A percentile compares a stretch with the other conserved stretches of the same genome.
Conservation (phyloP, 92 coral and sea anemone genomes). For the Scolanthus callimorphus region DNA sequence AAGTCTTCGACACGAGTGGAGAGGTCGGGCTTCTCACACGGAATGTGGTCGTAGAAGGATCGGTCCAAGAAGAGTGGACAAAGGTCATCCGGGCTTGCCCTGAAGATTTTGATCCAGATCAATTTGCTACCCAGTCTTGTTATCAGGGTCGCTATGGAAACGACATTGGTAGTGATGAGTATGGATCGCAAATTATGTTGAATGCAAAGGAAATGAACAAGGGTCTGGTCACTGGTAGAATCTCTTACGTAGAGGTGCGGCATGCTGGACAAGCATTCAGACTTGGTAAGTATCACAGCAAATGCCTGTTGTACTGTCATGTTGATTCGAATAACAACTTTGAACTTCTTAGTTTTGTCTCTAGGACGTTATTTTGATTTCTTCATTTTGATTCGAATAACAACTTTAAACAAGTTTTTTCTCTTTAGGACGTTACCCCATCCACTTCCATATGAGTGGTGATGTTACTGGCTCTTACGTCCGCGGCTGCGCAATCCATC, state of each 20-base stretch:
- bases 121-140: conserved; percentile 85
- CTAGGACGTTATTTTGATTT: no score
- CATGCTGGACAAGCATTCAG: conserved; percentile 88
- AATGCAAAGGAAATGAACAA: conserved; percentile 63
- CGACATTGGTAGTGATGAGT: conserved; percentile 64
- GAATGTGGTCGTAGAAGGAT: conserved; percentile 89
- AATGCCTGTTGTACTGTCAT: no score
- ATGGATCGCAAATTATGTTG: conserved; percentile 89
- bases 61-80: conserved; percentile 72
- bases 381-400: no score
- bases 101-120: conserved; percentile 76
- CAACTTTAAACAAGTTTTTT: background rate
- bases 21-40: conserved; percentile 96
- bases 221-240: conserved; percentile 81
- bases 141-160: conserved; percentile 77
- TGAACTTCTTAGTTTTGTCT: no score
- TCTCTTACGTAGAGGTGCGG: conserved; percentile 79
- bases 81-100: conserved; percentile 60
- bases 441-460: conserved; percentile 92
- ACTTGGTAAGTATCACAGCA: conserved; percentile 45
- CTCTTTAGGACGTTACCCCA: conserved; percentile 80
- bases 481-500: conserved; percentile 93
- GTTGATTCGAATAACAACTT: no score
- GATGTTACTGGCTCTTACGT: conserved; percentile 89
- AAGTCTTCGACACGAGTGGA: conserved; percentile 70